A percentile compares a stretch with the other conserved stretches of the same genome.
These are phyloP conservation scores for Hippolais icterina DNA, from an alignment of 2,113 vertebrate genomes.

Conservation along the genomic window DNA sequence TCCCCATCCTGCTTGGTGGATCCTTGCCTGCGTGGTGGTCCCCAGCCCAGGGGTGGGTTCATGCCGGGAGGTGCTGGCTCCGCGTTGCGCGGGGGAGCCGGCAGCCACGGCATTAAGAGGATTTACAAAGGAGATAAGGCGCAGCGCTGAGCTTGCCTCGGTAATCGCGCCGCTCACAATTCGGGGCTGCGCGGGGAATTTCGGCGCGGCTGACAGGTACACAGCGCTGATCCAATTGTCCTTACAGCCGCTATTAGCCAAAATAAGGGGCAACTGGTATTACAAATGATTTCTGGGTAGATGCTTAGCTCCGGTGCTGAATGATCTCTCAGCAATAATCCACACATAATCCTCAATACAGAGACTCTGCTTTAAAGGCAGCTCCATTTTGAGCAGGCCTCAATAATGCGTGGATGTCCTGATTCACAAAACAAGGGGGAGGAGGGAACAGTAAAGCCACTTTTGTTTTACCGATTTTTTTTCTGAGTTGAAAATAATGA, in stretches of 20 bases:
- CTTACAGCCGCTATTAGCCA: conserved; percentile 27
- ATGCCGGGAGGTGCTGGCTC: conserved; percentile 4
- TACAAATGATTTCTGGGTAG: conserved; percentile 50
- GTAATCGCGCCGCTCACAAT: background rate
- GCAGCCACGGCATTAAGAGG: background rate
- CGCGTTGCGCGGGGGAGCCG: background rate
- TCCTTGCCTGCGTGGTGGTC: background rate
- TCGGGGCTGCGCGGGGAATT: conserved; percentile 7
- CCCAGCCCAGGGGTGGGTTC: background rate
- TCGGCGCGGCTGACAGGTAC: conserved; percentile 22
- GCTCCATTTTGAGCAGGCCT: conserved; percentile 3
- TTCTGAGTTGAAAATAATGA: background rate
- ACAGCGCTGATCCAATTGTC: conserved; percentile 31
- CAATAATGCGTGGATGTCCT: background rate
- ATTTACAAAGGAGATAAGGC: conserved; percentile 11
- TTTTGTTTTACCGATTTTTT: background rate
- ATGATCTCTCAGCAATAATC: conserved; percentile 49
- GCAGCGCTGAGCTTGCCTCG: background rate
- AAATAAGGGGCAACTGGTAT: conserved; percentile 41
- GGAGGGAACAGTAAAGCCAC: background rate
- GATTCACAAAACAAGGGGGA: background rate
- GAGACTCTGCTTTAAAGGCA: background rate
- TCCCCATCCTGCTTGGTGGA: background rate
- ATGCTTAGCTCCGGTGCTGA: background rate
- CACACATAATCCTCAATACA: conserved; percentile 16